These are phyloP conservation scores for Hybognathus amarus DNA, from an alignment of 2,797 vertebrate genomes.

Conservation along the genomic window DNA sequence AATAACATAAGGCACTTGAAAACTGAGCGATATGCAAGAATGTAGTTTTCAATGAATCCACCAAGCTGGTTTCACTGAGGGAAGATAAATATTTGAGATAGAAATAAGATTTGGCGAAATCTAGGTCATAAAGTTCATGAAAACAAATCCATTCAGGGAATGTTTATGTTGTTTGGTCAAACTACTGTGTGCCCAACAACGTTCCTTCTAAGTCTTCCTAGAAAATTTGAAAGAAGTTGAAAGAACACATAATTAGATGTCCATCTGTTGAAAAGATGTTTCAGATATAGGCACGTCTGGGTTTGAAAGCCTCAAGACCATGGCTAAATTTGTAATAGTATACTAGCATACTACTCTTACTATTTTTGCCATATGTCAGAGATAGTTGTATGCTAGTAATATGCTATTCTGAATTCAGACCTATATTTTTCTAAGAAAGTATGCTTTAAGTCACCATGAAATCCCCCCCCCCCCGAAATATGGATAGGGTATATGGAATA, in stretches of 20 bases:
- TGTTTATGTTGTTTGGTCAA: slow-evolving; percentile 37
- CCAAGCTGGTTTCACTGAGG: slow-evolving; percentile 31
- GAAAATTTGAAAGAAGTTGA: slow-evolving; percentile 37
- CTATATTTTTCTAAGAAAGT: slow-evolving; percentile 12
- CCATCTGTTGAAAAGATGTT: slow-evolving; percentile 30
- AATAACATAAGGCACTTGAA: slow-evolving; percentile 39
- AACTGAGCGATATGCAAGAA: slow-evolving; percentile 18
- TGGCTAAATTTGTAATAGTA: slow-evolving; percentile 20
- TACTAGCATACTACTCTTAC: slow-evolving; percentile 6
- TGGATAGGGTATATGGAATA: not conserved
- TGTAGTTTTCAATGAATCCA: slow-evolving; percentile 44
- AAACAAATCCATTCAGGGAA: slow-evolving; percentile 35
- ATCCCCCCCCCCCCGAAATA: too few species aligned
- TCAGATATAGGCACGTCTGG: slow-evolving; percentile 24
- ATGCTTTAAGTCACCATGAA: not conserved
- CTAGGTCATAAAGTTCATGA: slow-evolving; percentile 41
- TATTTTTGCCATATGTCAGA: slow-evolving; percentile 8
- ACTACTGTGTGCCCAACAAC: slow-evolving; percentile 37
- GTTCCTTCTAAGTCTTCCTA: slow-evolving; percentile 7
- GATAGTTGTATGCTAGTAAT: not conserved
- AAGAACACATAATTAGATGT: slow-evolving; percentile 44
- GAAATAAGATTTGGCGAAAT: slow-evolving; percentile 44
- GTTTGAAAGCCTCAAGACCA: slow-evolving; percentile 29
- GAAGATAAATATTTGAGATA: slow-evolving; percentile 50
- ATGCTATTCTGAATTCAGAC: not conserved